These are phyloP conservation scores for Emmelina monodactyla DNA, from an alignment of 2,888 invertebrate genomes.

Conservation along the genomic window DNA sequence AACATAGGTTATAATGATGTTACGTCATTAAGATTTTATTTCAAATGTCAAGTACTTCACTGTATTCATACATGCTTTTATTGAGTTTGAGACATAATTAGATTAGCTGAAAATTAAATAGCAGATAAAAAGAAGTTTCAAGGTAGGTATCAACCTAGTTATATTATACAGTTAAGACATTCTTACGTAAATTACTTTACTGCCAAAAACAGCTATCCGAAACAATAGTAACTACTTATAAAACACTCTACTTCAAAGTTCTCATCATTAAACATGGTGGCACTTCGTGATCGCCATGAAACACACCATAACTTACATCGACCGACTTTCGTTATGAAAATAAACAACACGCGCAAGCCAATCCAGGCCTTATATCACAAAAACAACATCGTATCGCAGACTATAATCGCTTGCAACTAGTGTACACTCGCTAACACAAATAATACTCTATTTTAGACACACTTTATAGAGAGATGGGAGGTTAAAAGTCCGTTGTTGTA, in stretches of 20 bases:
- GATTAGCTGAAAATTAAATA: too few species aligned
- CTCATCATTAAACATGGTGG: background rate
- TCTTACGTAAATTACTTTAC: too few species aligned
- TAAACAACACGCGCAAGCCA: background rate
- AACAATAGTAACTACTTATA: background rate
- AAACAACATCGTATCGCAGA: too few species aligned
- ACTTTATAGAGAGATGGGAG: background rate
- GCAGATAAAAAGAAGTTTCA: too few species aligned
- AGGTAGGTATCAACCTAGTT: too few species aligned
- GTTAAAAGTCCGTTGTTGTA: background rate
- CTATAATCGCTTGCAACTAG: background rate
- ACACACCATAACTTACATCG: background rate
- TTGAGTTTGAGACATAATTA: too few species aligned
- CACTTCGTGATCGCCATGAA: constrained; percentile 1
- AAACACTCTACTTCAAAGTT: background rate
- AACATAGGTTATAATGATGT: too few species aligned
- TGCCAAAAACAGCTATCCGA: background rate
- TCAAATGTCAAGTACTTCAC: too few species aligned
- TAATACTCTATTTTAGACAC: background rate
- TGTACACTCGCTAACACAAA: background rate
- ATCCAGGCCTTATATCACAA: background rate
- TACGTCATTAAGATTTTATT: too few species aligned
- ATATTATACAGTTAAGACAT: too few species aligned
- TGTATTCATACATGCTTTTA: too few species aligned
- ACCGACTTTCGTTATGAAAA: background rate